Percentiles rank a stretch among this genome's conserved stretches.
Conservation (phyloP, 2,797 vertebrate species). For the Jordanella pulchra region DNA sequence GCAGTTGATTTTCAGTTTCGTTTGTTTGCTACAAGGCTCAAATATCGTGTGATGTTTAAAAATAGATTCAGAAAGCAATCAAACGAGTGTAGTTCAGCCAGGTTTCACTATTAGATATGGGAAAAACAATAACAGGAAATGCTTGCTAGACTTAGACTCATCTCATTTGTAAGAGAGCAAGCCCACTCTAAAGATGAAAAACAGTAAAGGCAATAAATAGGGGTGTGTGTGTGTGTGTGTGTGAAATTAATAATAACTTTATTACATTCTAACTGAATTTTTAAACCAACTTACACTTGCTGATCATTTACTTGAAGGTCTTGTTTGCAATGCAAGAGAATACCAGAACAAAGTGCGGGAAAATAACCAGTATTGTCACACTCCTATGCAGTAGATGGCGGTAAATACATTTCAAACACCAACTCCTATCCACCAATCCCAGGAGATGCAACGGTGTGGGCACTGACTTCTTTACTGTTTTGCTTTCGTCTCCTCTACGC, state of each 20-base stretch:
- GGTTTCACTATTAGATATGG: too few relatives aligned
- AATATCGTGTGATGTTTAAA: too few relatives aligned
- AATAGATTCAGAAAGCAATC: too few relatives aligned
- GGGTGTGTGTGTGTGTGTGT: too few relatives aligned
- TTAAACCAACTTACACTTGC: background rate
- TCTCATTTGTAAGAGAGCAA: too few relatives aligned
- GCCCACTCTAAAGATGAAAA: too few relatives aligned
- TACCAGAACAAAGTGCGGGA: background rate
- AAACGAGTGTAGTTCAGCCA: too few relatives aligned
- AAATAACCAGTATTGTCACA: background rate
- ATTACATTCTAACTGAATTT: background rate
- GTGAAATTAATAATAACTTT: background rate
- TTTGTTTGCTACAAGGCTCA: too few relatives aligned
- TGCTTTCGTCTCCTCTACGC: slow-evolving; percentile 60
- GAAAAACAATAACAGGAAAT: too few relatives aligned
- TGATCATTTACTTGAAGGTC: background rate
- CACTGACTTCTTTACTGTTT: slow-evolving; percentile 36
- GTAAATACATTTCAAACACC: background rate
- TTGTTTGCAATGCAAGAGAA: background rate
- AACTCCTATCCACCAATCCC: slow-evolving; percentile 21
- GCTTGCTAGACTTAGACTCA: too few relatives aligned
- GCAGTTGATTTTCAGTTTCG: too few relatives aligned
- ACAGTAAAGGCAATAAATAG: too few relatives aligned
- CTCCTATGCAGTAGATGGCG: slow-evolving; percentile 59
- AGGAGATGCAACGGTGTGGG: slow-evolving; percentile 38